phyloP scores from a whole-genome alignment of 2,113 vertebrate genomes.

The Saccopteryx leptura region DNA sequence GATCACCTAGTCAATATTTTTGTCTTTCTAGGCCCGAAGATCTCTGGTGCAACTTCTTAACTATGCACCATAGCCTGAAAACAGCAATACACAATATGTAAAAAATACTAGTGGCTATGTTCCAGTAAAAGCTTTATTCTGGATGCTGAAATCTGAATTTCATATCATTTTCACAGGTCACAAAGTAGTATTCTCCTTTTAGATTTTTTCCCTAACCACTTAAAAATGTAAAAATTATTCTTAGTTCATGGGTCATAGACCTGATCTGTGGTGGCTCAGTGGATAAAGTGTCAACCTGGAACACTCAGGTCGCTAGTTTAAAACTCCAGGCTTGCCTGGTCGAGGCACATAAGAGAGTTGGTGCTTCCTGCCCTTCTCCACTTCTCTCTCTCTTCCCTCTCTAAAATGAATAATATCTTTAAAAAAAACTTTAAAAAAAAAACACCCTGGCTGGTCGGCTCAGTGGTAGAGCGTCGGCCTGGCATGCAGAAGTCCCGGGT shows the following conservation, averaged over 20 bases:
- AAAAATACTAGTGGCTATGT: neutral
- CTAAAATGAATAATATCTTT: too few species aligned
- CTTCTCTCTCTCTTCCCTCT: too few species aligned
- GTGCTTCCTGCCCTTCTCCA: too few species aligned
- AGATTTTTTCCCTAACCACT: neutral
- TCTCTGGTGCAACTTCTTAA: neutral
- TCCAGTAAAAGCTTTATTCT: constrained; percentile 51
- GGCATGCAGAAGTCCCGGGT: too few species aligned
- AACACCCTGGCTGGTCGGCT: too few species aligned
- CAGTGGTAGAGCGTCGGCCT: too few species aligned
- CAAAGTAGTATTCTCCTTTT: neutral
- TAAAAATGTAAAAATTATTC: constrained; percentile 23
- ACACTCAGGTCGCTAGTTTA: too few species aligned
- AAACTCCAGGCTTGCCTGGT: too few species aligned
- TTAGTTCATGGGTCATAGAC: neutral
- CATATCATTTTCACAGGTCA: neutral
- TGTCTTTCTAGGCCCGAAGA: neutral
- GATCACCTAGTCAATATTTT: neutral
- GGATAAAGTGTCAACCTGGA: too few species aligned
- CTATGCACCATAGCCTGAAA: constrained; percentile 1
- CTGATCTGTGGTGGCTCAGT: too few species aligned
- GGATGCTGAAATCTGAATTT: neutral
- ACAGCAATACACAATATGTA: neutral
- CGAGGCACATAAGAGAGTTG: too few species aligned
- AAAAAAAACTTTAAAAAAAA: too few species aligned